Conservation (phyloP, 2,888 invertebrate genomes). For the Autographa pulchrina region DNA sequence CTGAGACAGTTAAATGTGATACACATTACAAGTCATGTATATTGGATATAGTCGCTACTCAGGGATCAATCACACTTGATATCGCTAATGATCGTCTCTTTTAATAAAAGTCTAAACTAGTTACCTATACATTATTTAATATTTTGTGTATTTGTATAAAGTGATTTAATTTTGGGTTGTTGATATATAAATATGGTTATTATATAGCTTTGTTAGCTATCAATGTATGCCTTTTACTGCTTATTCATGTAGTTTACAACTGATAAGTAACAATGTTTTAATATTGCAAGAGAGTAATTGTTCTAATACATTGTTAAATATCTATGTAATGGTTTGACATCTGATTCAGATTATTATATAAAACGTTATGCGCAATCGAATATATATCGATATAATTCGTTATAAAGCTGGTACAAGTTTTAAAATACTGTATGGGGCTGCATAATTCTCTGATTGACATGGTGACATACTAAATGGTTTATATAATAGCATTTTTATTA, state of each 20-base stretch:
- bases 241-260: conserved; percentile 22
- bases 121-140: conserved; percentile 54
- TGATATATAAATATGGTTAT: background rate
- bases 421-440: background rate
- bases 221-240: conserved; percentile 29
- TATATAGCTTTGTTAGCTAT: conserved; percentile 22
- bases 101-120: conserved; percentile 35
- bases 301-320: conserved; percentile 5
- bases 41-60: conserved; percentile 22
- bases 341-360: conserved; percentile 1
- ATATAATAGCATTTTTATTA: background rate
- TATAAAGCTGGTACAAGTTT: background rate
- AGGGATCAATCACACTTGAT: conserved; percentile 49
- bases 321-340: background rate
- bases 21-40: conserved; percentile 26
- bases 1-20: conserved; percentile 42
- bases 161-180: conserved; percentile 41
- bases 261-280: conserved; percentile 8
- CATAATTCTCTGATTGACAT: background rate
- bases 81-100: conserved; percentile 45
- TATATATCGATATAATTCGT: background rate
- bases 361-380: conserved; percentile 20
- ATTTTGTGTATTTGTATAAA: conserved; percentile 53
- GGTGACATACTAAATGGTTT: background rate
- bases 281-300: conserved; percentile 15